Conservation (phyloP, 1,140 invertebrate species). For the Drosophila nikananu region DNA sequence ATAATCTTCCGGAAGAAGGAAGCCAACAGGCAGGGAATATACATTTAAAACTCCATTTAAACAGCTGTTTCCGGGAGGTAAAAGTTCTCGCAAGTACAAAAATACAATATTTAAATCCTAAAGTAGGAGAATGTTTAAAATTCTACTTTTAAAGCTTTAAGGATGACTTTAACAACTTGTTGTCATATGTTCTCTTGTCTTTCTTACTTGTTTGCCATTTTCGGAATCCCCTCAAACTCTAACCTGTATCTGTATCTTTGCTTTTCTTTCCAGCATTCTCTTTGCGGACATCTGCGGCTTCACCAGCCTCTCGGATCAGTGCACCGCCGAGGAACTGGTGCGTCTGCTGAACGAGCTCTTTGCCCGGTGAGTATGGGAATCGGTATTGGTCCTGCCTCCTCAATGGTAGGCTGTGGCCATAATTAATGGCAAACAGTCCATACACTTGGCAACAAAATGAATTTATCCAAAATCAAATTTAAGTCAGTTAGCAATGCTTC, state of each 20-base stretch:
- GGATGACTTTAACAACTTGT: slow-evolving; percentile 10
- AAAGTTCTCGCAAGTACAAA: too few relatives aligned
- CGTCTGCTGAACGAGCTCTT: slow-evolving; percentile 97
- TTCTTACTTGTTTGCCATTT: slow-evolving; percentile 2
- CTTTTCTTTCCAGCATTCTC: slow-evolving; percentile 92
- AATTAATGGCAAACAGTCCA: slow-evolving; percentile 56
- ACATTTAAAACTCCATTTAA: slow-evolving; percentile 39
- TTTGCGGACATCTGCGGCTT: slow-evolving; percentile 99
- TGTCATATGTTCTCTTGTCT: slow-evolving; percentile 27
- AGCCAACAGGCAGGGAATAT: slow-evolving; percentile 9
- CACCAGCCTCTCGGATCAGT: slow-evolving; percentile 96
- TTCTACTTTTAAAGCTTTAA: not conserved
- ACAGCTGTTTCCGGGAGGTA: not conserved
- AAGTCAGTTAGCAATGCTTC: too few relatives aligned
- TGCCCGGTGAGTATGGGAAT: slow-evolving; percentile 89
- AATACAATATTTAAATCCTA: not conserved
- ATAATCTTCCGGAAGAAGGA: slow-evolving; percentile 5
- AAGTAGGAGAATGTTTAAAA: not conserved
- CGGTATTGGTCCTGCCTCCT: not conserved
- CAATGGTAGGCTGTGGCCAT: slow-evolving; percentile 14
- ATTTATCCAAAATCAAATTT: too few relatives aligned
- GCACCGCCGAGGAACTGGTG: slow-evolving; percentile 97
- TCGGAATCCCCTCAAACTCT: not conserved
- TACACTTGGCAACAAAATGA: slow-evolving; percentile 4
- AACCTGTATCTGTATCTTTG: not conserved